Base-by-base conservation (phyloP, 2,113 vertebrate species). In the Ibidorhyncha struthersii region DNA sequence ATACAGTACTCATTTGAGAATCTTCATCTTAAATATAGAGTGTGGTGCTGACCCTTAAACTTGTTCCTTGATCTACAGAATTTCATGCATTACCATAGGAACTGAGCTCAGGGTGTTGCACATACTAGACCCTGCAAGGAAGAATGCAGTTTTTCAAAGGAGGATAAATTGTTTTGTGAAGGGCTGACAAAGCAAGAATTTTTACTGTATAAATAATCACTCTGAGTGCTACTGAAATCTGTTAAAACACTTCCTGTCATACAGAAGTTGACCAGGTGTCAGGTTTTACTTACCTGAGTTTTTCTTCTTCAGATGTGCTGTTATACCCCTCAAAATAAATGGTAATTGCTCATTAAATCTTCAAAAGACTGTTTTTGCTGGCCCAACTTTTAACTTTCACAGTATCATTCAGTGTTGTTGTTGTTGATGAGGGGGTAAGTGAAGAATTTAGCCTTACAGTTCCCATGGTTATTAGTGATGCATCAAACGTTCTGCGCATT, bases 311-410 rank as follows among this genome's bases (percentile, higher is more conserved):
- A 82, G 59, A 49, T 77, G 36, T 62, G 20, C 13, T 83, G 10
- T 47, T 78, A 29, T 79, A 49, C 11, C 13, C 9, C 23, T 61
- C 43, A 90, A 93, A 93, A 66, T 56, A 90, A 78, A 45, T 34
- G n/a, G 32, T 84, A 90, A 84, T 84, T 90, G 56, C 41, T 96
- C 53, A 85, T 91, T 94, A 92, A 77, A 78, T 56, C 41, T 77
- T 89, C 38, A 89, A 80, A 93, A 34, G 18, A 43, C 14, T 71
- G 6, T 65, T 43, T 69, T 70, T 70, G 45, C 45, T 95, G 84
- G 61, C 30, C 56, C 34, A 86, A 30, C 22, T 71, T 93, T 90
- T 91, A 70, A 63, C 53, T 91, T 96, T 67, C 58, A 67, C 56
- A 34, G 47, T 67, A 49, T 7, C 20, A 40, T 84, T 71, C 56